phyloP scores from a whole-genome alignment of 1,140 invertebrate species.

The Ctenoplectra terminalis region DNA sequence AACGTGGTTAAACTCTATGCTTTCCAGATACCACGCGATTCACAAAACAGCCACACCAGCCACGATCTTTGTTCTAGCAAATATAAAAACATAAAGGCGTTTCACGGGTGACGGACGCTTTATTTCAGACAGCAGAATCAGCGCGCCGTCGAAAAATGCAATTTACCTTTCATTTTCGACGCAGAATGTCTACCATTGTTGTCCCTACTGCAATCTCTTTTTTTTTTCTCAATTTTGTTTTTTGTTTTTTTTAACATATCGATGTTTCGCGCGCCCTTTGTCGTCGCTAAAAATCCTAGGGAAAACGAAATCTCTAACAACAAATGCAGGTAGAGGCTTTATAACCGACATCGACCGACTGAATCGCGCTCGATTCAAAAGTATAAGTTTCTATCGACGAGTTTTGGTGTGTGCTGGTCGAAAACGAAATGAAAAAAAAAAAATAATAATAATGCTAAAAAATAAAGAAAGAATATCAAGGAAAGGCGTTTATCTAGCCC shows the following conservation, averaged over 20 bases:
- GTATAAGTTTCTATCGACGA: conserved; percentile 50
- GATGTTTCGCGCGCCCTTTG: neutral
- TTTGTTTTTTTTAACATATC: neutral
- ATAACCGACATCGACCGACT: conserved; percentile 47
- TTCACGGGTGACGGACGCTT: neutral
- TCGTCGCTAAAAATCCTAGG: conserved; percentile 45
- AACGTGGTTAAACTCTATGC: neutral
- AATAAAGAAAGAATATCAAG: conserved; percentile 13
- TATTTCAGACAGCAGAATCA: neutral
- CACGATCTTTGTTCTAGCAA: neutral
- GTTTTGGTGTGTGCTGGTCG: conserved; percentile 19
- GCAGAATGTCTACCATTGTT: neutral
- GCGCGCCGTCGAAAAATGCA: neutral
- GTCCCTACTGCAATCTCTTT: no score
- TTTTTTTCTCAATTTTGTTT: no score
- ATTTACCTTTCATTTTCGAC: conserved; percentile 2
- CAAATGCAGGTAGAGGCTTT: conserved; percentile 15
- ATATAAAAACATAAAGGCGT: no score
- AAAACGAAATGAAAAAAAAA: conserved; percentile 9
- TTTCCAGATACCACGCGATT: no score
- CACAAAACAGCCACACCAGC: neutral
- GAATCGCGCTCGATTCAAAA: conserved; percentile 28
- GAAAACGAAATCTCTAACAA: conserved; percentile 39
- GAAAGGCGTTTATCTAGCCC: conserved; percentile 48
- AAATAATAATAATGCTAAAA: neutral